These are phyloP conservation scores for Boloria selene DNA, from an alignment of 2,888 invertebrate genomes.

Conservation along the genomic window DNA sequence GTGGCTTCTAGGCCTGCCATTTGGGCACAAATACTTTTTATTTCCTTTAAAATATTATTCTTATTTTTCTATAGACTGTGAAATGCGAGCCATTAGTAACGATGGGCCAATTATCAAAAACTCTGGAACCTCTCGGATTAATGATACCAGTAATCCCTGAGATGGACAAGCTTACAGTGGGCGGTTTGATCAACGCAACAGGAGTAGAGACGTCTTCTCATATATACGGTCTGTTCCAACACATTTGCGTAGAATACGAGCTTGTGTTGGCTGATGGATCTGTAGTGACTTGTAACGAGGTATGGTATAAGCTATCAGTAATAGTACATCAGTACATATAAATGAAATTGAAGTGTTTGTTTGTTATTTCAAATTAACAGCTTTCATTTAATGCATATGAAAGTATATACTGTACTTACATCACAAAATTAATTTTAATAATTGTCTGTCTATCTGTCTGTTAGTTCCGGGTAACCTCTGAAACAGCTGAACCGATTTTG, in stretches of 20 bases:
- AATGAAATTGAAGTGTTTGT: no score
- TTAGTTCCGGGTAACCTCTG: no score
- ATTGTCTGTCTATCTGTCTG: no score
- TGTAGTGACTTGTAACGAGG: conserved; percentile 87
- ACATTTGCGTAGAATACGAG: conserved; percentile 89
- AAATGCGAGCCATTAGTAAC: conserved; percentile 90
- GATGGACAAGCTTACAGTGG: conserved; percentile 91
- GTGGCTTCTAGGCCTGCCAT: no score
- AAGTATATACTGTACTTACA: no score
- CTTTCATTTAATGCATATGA: no score
- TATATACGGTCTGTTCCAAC: conserved; percentile 90
- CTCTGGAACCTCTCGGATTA: conserved; percentile 87
- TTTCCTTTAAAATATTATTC: no score
- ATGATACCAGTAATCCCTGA: conserved; percentile 91
- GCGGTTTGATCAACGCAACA: conserved; percentile 91
- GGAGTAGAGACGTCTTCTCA: conserved; percentile 92
- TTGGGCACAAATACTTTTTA: no score
- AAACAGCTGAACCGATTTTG: no score
- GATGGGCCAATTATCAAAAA: conserved; percentile 92
- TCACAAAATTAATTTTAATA: no score
- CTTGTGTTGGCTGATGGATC: conserved; percentile 89
- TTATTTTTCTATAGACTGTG: conserved; percentile 76
- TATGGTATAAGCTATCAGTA: conserved; percentile 44
- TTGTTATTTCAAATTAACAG: no score
- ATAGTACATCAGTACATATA: no score